Conservation (phyloP, 2,113 vertebrate species). For the Lophotis ruficrista region DNA sequence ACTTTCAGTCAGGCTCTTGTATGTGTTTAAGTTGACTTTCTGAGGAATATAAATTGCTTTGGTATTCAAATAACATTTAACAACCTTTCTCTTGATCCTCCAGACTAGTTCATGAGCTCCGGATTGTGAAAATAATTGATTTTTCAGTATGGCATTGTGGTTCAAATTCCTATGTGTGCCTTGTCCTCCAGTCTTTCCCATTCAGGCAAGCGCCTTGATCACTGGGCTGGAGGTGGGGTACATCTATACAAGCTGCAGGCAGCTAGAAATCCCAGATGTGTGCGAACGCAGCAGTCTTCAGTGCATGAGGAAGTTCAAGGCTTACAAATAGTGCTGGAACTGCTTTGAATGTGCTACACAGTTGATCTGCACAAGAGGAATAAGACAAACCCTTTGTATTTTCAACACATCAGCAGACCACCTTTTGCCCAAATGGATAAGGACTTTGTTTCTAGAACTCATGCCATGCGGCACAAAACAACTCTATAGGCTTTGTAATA, state of each 20-base stretch:
- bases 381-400: neutral
- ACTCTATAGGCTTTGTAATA: neutral
- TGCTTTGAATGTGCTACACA: neutral
- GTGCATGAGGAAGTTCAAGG: neutral
- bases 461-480: accelerated
- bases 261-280: neutral
- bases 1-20: neutral
- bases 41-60: neutral
- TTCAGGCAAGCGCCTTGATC: neutral
- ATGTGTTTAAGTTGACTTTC: neutral
- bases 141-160: neutral
- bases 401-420: neutral
- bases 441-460: neutral
- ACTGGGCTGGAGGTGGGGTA: neutral
- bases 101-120: neutral
- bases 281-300: neutral
- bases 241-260: neutral
- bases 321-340: neutral
- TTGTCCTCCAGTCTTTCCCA: neutral
- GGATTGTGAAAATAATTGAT: neutral
- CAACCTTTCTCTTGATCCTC: neutral
- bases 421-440: neutral
- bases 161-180: neutral
- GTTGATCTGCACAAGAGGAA: neutral
- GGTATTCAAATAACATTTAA: neutral